Evolutionary conservation across 2,113 vertebrate species (phyloP).

Genomic region (Paraplagusia blochii): DNA sequence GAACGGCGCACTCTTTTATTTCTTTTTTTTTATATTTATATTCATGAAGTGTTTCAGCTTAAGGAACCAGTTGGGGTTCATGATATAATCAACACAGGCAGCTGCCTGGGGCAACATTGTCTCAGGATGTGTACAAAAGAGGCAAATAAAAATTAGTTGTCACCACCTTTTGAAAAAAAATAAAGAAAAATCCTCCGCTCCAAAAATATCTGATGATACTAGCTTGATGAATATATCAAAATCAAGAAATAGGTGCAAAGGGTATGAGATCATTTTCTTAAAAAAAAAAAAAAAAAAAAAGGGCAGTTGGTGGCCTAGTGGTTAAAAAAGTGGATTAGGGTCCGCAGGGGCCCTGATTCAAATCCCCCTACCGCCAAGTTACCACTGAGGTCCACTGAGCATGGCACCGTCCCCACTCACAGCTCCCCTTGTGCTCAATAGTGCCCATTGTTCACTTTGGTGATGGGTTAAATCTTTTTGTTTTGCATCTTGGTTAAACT

Average conservation of each 20-base stretch:
- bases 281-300: not conserved
- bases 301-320: too few relatives aligned
- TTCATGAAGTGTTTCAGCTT: constrained; percentile 27
- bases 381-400: too few relatives aligned
- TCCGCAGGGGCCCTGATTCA: too few relatives aligned
- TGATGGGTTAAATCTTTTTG: too few relatives aligned
- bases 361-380: too few relatives aligned
- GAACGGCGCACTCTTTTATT: constrained; percentile 33
- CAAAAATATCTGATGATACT: not conserved
- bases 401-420: too few relatives aligned
- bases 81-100: constrained; percentile 18
- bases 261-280: not conserved
- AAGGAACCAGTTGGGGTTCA: constrained; percentile 12
- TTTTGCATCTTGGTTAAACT: too few relatives aligned
- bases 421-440: too few relatives aligned
- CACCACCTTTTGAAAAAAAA: not conserved
- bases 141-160: constrained; percentile 4
- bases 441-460: too few relatives aligned
- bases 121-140: not conserved
- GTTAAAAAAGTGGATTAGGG: too few relatives aligned
- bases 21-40: not conserved
- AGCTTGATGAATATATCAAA: not conserved
- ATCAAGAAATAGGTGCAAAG: not conserved
- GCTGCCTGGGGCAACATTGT: constrained; percentile 12
- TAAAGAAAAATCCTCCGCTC: not conserved